These are phyloP conservation scores for Cephalotes varians DNA, from an alignment of 2,888 invertebrate genomes.

Conservation along the genomic window DNA sequence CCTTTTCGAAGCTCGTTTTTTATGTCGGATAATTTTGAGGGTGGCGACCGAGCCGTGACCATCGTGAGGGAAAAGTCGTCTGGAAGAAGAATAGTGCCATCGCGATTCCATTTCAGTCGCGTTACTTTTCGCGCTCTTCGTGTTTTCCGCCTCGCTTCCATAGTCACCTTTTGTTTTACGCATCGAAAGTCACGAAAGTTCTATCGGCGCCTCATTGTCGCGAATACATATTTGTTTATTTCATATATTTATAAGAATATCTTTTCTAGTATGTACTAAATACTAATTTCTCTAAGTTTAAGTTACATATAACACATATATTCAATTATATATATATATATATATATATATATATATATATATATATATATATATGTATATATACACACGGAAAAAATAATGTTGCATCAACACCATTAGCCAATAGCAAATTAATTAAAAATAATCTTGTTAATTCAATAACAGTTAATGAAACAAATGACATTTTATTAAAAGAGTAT, in stretches of 20 bases:
- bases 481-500: too few species aligned
- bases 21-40: slow-evolving; percentile 73
- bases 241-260: not conserved
- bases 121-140: slow-evolving; percentile 59
- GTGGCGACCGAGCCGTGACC: slow-evolving; percentile 75
- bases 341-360: too few species aligned
- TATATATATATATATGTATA: too few species aligned
- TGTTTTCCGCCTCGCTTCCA: slow-evolving; percentile 23
- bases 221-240: slow-evolving; percentile 22
- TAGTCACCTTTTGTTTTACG: slow-evolving; percentile 29
- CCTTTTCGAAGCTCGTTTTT: slow-evolving; percentile 70
- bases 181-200: not conserved
- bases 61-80: slow-evolving; percentile 55
- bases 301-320: too few species aligned
- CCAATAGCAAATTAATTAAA: too few species aligned
- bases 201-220: slow-evolving; percentile 30
- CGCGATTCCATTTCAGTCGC: slow-evolving; percentile 46
- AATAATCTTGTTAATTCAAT: too few species aligned
- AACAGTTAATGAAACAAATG: too few species aligned
- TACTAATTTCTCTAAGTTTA: not conserved
- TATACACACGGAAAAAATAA: too few species aligned
- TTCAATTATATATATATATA: too few species aligned
- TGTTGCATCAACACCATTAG: too few species aligned
- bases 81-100: slow-evolving; percentile 63
- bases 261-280: not conserved